phyloP scores from a whole-genome alignment of 1,140 invertebrate species.

The Ceratitis capitata region DNA sequence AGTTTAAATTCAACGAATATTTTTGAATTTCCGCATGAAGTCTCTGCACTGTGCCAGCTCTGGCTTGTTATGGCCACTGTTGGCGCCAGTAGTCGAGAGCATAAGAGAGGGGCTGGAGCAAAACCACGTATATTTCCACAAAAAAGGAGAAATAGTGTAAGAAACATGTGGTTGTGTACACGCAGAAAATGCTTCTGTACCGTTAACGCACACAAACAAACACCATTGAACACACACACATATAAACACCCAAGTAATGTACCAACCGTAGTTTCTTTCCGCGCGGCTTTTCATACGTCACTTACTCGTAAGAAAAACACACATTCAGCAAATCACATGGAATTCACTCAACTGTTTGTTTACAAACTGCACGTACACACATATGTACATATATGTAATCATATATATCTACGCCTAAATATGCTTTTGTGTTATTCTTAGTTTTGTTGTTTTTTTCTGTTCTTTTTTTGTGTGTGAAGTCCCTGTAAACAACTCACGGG shows the following conservation, averaged over 20 bases:
- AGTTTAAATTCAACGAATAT: background rate
- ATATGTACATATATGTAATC: too few species aligned
- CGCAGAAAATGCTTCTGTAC: background rate
- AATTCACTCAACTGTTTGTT: constrained; percentile 20
- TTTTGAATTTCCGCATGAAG: background rate
- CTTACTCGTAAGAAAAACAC: background rate
- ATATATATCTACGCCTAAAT: background rate
- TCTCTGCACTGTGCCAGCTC: background rate
- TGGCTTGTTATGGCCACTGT: background rate
- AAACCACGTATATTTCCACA: background rate
- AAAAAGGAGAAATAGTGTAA: background rate
- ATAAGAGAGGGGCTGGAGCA: too few species aligned
- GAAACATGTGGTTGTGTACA: background rate
- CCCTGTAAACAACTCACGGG: background rate
- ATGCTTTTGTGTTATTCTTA: too few species aligned
- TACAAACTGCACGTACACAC: background rate
- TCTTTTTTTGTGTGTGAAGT: too few species aligned
- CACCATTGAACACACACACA: background rate
- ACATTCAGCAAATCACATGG: background rate
- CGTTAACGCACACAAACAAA: background rate
- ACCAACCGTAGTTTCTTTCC: background rate
- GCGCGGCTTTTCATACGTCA: background rate
- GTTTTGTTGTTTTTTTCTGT: background rate
- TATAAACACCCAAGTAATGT: background rate
- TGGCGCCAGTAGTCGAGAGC: background rate